Conservation (phyloP, 2,113 vertebrate genomes). For the Pterophyllum scalare region DNA sequence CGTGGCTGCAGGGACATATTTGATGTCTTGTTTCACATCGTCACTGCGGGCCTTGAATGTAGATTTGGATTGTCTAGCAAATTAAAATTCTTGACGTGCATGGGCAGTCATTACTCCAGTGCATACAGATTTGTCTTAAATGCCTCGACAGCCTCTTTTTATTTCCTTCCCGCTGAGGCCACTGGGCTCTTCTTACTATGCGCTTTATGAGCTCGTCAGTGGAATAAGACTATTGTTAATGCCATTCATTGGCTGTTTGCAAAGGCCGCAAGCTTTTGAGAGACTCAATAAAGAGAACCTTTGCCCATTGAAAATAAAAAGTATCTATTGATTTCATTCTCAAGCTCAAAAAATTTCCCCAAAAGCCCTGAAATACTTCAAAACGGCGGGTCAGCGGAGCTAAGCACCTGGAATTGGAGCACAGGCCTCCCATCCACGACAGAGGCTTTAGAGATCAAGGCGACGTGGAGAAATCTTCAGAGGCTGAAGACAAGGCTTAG, state of each 20-base stretch:
- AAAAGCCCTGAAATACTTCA: conserved; percentile 28
- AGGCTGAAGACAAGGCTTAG: conserved; percentile 59
- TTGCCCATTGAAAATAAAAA: conserved; percentile 45
- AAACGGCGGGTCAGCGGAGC: neutral
- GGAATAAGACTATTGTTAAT: conserved; percentile 22
- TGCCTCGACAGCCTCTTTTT: conserved; percentile 8
- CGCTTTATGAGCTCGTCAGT: neutral
- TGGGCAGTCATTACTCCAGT: conserved; percentile 29
- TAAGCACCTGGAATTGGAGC: conserved; percentile 67
- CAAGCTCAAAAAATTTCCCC: neutral
- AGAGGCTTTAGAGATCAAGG: conserved; percentile 69
- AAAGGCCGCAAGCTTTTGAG: neutral
- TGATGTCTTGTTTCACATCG: conserved; percentile 67
- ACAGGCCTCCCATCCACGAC: conserved; percentile 49
- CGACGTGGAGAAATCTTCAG: conserved; percentile 57
- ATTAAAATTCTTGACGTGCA: conserved; percentile 54
- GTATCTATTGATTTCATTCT: conserved; percentile 36
- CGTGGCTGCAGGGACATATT: conserved; percentile 40
- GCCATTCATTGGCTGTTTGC: neutral
- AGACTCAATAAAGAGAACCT: conserved; percentile 15
- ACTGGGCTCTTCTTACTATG: neutral
- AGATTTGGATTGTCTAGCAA: conserved; percentile 46
- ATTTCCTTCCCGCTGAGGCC: conserved; percentile 8
- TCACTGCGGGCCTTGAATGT: conserved; percentile 53
- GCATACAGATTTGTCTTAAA: conserved; percentile 63